phyloP scores from a whole-genome alignment of 2,888 invertebrate genomes.

The Calephelis perditalis region DNA sequence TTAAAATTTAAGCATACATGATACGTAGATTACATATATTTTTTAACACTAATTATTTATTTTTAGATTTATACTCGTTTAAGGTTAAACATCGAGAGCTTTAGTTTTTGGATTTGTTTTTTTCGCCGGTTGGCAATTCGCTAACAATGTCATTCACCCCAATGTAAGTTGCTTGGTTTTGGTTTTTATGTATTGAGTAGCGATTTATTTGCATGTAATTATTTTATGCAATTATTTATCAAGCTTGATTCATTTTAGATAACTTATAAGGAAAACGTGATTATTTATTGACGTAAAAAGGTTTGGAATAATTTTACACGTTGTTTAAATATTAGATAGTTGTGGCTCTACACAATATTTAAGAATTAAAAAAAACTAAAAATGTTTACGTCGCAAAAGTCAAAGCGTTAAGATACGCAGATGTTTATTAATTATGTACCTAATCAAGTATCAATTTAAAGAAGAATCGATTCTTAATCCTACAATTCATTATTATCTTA shows the following conservation, averaged over 20 bases:
- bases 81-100: conserved; percentile 51
- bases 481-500: too few species aligned
- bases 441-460: too few species aligned
- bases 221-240: neutral
- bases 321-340: too few species aligned
- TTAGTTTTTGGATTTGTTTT: conserved; percentile 36
- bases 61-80: conserved; percentile 41
- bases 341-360: too few species aligned
- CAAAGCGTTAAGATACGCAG: too few species aligned
- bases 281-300: too few species aligned
- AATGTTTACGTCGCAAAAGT: too few species aligned
- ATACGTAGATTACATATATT: conserved; percentile 5
- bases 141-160: conserved; percentile 67
- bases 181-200: conserved; percentile 23
- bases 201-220: neutral
- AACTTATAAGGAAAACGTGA: neutral
- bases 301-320: too few species aligned
- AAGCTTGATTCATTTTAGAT: neutral
- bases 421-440: too few species aligned
- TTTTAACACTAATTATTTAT: conserved; percentile 19
- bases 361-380: too few species aligned
- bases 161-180: conserved; percentile 57
- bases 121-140: conserved; percentile 29
- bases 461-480: too few species aligned
- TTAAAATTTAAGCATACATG: conserved; percentile 20